These are phyloP conservation scores for Chaetoderma sp. DNA, from an alignment of 2,888 invertebrate genomes.

Conservation along the genomic window DNA sequence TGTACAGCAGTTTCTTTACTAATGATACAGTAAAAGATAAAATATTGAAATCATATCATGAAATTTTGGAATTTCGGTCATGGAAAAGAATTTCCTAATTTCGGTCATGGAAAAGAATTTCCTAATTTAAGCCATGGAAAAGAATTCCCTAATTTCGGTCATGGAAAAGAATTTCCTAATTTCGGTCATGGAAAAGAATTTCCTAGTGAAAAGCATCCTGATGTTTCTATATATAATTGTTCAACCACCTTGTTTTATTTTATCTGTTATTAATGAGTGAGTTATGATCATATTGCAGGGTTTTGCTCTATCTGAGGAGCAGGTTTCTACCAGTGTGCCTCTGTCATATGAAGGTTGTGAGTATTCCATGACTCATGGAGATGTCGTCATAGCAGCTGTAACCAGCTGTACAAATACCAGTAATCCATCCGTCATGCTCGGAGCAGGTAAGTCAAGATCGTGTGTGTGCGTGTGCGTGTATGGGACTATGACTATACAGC, in stretches of 20 bases:
- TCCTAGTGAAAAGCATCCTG: too few relatives aligned
- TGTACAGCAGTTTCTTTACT: too few relatives aligned
- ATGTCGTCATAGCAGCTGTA: conserved; percentile 96
- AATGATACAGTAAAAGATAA: too few relatives aligned
- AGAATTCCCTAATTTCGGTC: too few relatives aligned
- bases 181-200: too few relatives aligned
- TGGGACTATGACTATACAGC: neutral
- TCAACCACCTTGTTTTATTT: too few relatives aligned
- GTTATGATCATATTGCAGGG: conserved; percentile 79
- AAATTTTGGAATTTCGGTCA: too few relatives aligned
- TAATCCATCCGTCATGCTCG: conserved; percentile 98
- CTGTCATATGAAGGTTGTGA: conserved; percentile 86
- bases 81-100: too few relatives aligned
- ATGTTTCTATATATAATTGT: neutral
- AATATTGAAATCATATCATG: too few relatives aligned
- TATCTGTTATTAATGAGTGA: neutral
- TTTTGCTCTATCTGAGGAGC: conserved; percentile 81
- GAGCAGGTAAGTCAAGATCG: conserved; percentile 79
- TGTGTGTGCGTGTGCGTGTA: neutral
- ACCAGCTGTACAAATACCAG: conserved; percentile 98
- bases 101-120: too few relatives aligned
- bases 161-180: too few relatives aligned
- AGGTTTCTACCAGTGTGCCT: conserved; percentile 76
- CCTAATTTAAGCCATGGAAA: too few relatives aligned
- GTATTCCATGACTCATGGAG: conserved; percentile 87